phyloP scores from a whole-genome alignment of 2,797 vertebrate species.

The Enoplosus armatus region DNA sequence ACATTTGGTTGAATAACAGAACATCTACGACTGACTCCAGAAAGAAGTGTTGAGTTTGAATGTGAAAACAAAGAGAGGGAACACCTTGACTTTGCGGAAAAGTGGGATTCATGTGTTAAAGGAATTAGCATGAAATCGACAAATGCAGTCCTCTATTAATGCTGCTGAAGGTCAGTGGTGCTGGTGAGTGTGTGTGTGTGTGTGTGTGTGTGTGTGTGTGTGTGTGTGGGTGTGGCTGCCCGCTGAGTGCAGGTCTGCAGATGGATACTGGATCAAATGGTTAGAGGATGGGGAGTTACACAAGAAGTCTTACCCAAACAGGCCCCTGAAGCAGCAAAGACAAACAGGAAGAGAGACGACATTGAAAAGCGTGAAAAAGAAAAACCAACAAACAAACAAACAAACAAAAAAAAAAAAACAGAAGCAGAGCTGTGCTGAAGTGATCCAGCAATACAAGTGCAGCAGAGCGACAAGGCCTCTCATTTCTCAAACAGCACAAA shows the following conservation, averaged over 20 bases:
- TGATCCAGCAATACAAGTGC: slow-evolving; percentile 11
- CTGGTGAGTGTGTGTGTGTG: not conserved
- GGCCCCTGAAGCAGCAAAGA: slow-evolving; percentile 89
- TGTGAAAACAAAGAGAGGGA: slow-evolving; percentile 1
- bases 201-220: not conserved
- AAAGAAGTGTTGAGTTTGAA: not conserved
- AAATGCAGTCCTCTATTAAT: slow-evolving; percentile 27
- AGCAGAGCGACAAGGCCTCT: slow-evolving; percentile 19
- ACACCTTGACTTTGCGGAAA: slow-evolving; percentile 16
- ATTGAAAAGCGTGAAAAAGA: slow-evolving; percentile 67
- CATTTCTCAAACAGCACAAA: not conserved
- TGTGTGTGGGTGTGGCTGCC: slow-evolving; percentile 23
- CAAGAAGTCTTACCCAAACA: slow-evolving; percentile 90
- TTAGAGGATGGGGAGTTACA: slow-evolving; percentile 51
- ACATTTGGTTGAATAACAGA: not conserved
- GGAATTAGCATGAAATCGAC: slow-evolving; percentile 43
- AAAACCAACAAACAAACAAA: too few species aligned
- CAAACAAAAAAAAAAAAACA: slow-evolving; percentile 31
- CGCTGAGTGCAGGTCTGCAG: slow-evolving; percentile 47
- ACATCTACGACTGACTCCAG: not conserved
- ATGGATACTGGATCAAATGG: slow-evolving; percentile 56
- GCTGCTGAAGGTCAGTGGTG: slow-evolving; percentile 59
- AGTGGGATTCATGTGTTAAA: slow-evolving; percentile 6
- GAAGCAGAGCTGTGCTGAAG: slow-evolving; percentile 43
- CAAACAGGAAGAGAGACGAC: slow-evolving; percentile 82